phyloP scores from a whole-genome alignment of 2,888 invertebrate genomes.

The Drepanosiphum platanoidis region DNA sequence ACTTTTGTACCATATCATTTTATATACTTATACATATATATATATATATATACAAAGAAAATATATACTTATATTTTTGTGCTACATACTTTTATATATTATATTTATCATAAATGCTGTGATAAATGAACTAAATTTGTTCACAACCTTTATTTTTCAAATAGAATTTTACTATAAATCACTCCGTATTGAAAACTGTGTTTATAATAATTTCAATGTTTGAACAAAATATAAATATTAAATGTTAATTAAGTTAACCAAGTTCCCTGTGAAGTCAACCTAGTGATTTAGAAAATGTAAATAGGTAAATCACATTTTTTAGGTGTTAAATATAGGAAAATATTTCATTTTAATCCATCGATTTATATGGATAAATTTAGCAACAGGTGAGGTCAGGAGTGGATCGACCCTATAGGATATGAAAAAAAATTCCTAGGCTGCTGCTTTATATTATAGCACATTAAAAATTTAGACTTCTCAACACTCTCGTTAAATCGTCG shows the following conservation, averaged over 20 bases:
- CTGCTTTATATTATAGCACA: too few species aligned
- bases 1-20: neutral
- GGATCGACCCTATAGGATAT: too few species aligned
- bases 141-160: neutral
- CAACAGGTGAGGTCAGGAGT: neutral
- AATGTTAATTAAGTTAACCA: neutral
- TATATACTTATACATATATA: too few species aligned
- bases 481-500: too few species aligned
- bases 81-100: neutral
- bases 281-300: too few species aligned
- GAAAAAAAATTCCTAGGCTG: too few species aligned
- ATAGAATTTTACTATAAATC: neutral
- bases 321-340: neutral
- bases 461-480: too few species aligned
- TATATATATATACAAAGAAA: too few species aligned
- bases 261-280: neutral
- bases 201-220: neutral
- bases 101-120: neutral
- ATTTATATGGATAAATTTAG: neutral
- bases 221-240: neutral
- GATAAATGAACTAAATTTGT: neutral
- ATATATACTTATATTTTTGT: neutral
- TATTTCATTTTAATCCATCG: too few species aligned
- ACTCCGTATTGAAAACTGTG: neutral
- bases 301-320: neutral